These are phyloP conservation scores for Xestia ashworthii DNA, from an alignment of 2,888 invertebrate genomes.

Conservation along the genomic window DNA sequence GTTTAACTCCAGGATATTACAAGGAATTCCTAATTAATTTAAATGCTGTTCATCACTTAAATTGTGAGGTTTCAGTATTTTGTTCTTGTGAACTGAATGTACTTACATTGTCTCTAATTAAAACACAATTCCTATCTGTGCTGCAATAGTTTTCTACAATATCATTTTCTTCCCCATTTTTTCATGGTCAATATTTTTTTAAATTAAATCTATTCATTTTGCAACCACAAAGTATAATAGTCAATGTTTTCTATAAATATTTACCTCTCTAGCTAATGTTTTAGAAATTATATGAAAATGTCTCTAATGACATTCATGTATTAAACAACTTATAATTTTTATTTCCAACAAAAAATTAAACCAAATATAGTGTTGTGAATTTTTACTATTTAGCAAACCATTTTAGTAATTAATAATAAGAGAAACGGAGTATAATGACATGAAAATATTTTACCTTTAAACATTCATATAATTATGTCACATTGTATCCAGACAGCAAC, in stretches of 20 bases:
- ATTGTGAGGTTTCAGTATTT: background rate
- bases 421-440: background rate
- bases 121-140: background rate
- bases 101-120: background rate
- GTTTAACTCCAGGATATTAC: background rate
- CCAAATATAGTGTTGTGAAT: too few species aligned
- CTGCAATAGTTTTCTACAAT: background rate
- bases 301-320: too few species aligned
- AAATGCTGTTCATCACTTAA: background rate
- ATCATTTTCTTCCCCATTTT: slow-evolving; percentile 31
- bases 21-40: background rate
- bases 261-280: slow-evolving; percentile 1
- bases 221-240: background rate
- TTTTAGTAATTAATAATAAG: background rate
- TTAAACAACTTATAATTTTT: too few species aligned
- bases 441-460: background rate
- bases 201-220: background rate
- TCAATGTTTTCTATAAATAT: slow-evolving; percentile 21
- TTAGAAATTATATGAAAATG: too few species aligned
- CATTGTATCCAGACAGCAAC: background rate
- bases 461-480: background rate
- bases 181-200: background rate
- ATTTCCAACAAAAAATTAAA: background rate
- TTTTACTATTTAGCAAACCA: background rate
- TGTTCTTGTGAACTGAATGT: background rate